Conservation (phyloP, 35 echinoderm and acorn worm genomes). For the Stichopus chloronotus region DNA sequence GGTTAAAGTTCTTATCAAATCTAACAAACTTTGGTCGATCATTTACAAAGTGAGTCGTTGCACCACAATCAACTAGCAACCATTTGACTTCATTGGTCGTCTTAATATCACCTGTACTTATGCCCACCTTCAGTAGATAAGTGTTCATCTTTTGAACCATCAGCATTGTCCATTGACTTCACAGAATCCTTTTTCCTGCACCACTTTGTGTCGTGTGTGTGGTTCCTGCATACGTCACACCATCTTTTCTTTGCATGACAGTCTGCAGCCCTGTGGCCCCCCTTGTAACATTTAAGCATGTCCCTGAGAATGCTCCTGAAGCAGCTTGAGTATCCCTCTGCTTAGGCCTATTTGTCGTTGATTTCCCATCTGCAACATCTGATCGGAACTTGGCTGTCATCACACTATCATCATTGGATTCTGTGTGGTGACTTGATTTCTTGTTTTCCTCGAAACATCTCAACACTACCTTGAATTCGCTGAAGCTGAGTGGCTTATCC, state of each 20-base stretch:
- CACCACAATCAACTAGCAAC: conserved; percentile 43
- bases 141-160: conserved; percentile 30
- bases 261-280: conserved; percentile 40
- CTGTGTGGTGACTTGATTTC: neutral
- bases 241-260: conserved; percentile 32
- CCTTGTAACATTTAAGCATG: conserved; percentile 42
- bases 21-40: conserved; percentile 41
- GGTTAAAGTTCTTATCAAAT: conserved; percentile 39
- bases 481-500: conserved; percentile 9
- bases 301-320: neutral
- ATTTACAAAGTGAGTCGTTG: conserved; percentile 26
- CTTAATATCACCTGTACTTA: neutral
- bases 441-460: conserved; percentile 44
- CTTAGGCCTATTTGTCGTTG: neutral
- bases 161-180: conserved; percentile 29
- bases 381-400: neutral
- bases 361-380: too few relatives aligned
- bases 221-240: conserved; percentile 33
- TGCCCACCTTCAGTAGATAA: conserved; percentile 30
- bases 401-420: neutral
- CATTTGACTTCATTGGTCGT: neutral
- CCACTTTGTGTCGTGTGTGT: conserved; percentile 37
- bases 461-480: conserved; percentile 35
- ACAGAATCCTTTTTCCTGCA: conserved; percentile 50
- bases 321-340: neutral